A percentile compares a stretch with the other conserved stretches of the same genome.
These are phyloP conservation scores for Microplitis mediator DNA, from an alignment of 1,140 invertebrate species.

Conservation along the genomic window DNA sequence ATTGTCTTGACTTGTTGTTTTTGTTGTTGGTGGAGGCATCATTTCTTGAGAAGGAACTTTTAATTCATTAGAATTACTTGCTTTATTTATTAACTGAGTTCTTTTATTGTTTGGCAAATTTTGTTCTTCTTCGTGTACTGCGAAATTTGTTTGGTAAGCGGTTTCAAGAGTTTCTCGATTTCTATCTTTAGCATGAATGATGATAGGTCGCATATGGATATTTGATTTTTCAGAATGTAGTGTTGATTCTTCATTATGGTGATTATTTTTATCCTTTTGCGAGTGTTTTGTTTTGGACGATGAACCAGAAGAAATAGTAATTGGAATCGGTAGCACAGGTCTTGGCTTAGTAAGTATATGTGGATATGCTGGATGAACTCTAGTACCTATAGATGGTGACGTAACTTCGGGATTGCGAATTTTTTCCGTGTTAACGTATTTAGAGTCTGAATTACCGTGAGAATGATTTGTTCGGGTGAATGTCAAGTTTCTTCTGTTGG, in stretches of 20 bases:
- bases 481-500: conserved; percentile 12
- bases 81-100: conserved; percentile 23
- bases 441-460: background rate
- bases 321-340: conserved; percentile 46
- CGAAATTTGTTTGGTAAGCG: conserved; percentile 52
- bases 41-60: conserved; percentile 51
- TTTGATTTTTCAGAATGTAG: conserved; percentile 28
- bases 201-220: conserved; percentile 27
- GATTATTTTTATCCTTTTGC: conserved; percentile 40
- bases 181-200: conserved; percentile 9
- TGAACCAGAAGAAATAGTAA: conserved; percentile 47
- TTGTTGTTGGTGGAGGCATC: conserved; percentile 50
- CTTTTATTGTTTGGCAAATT: conserved; percentile 19
- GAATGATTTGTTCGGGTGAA: conserved; percentile 8
- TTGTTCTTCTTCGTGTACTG: conserved; percentile 21
- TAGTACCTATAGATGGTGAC: conserved; percentile 33
- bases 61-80: conserved; percentile 27
- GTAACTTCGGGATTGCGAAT: conserved; percentile 14
- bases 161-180: conserved; percentile 45
- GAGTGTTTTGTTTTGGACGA: conserved; percentile 42
- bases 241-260: conserved; percentile 44
- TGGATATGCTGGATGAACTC: conserved; percentile 55
- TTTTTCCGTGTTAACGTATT: conserved; percentile 17
- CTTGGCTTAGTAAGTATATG: conserved; percentile 55
- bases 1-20: conserved; percentile 8